phyloP scores from a whole-genome alignment of 1,140 invertebrate species.

The Aplysia californica region DNA sequence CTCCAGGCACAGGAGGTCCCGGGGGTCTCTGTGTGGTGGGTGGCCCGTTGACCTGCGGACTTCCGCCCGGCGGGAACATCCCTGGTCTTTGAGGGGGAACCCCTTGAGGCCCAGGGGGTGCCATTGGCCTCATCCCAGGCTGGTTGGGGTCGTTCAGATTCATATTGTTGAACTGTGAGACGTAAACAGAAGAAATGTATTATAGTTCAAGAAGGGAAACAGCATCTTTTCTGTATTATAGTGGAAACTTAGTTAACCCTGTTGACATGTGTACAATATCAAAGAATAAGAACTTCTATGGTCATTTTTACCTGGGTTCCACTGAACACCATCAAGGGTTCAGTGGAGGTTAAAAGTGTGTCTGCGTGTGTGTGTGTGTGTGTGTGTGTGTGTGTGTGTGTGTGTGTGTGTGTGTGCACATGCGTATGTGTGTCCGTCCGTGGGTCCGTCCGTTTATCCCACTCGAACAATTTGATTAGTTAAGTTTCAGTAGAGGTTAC shows the following conservation, averaged over 20 bases:
- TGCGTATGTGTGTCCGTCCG: too few species aligned
- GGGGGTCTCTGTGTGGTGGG: conserved; percentile 30
- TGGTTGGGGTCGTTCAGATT: conserved; percentile 5
- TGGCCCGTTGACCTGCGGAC: conserved; percentile 25
- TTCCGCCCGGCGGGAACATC: conserved; percentile 25
- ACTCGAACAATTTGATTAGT: too few species aligned
- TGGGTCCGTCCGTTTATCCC: too few species aligned
- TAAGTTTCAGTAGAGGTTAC: too few species aligned
- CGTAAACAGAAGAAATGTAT: neutral
- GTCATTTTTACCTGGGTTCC: neutral
- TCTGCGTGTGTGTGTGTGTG: too few species aligned
- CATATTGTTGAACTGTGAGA: conserved; percentile 27
- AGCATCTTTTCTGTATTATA: neutral
- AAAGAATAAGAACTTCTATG: neutral
- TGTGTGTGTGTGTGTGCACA: too few species aligned
- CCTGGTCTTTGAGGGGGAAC: conserved; percentile 1
- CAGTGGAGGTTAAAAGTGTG: neutral
- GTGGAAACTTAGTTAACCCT: neutral
- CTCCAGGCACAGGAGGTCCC: neutral
- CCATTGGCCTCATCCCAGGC: conserved; percentile 18
- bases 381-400: too few species aligned
- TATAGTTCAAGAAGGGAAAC: neutral
- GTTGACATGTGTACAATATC: neutral
- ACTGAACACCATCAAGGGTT: neutral
- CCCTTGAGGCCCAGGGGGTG: neutral